phyloP scores from a whole-genome alignment of 1,140 invertebrate species.

The Dryas iulia region DNA sequence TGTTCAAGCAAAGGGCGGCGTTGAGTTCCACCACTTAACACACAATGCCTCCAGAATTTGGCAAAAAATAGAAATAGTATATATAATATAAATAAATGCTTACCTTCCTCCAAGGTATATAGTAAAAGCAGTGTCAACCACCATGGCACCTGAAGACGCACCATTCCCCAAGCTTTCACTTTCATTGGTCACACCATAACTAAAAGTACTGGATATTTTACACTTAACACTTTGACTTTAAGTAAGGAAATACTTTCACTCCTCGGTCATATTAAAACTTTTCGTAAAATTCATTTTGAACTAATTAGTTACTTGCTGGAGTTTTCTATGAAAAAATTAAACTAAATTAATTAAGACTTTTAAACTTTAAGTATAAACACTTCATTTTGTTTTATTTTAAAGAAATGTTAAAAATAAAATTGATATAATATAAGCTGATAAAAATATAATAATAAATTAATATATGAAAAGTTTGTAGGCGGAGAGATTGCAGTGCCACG shows the following conservation, averaged over 20 bases:
- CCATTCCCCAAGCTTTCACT: constrained; percentile 40
- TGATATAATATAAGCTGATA: not conserved
- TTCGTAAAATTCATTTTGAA: constrained; percentile 1
- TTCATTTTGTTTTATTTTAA: not conserved
- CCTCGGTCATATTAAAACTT: constrained; percentile 2
- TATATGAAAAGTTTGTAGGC: too few species aligned
- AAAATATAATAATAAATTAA: not conserved
- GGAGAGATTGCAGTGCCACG: too few species aligned
- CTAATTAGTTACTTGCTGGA: not conserved
- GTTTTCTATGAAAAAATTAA: not conserved
- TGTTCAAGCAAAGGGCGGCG: too few species aligned
- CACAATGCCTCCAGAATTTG: too few species aligned
- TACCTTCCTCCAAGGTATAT: constrained; percentile 42
- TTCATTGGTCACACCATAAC: constrained; percentile 31
- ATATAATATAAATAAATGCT: constrained; percentile 14
- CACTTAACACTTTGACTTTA: not conserved
- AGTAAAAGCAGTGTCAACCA: constrained; percentile 34
- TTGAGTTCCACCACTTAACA: too few species aligned
- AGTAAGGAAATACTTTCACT: constrained; percentile 1
- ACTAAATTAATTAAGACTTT: not conserved
- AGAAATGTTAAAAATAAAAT: not conserved
- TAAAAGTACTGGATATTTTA: not conserved
- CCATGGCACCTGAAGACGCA: constrained; percentile 35
- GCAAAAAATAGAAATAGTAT: too few species aligned
- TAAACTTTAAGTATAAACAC: not conserved